These are phyloP conservation scores for Drosophila fungiperda DNA, from an alignment of 2,888 invertebrate species.

Conservation along the genomic window DNA sequence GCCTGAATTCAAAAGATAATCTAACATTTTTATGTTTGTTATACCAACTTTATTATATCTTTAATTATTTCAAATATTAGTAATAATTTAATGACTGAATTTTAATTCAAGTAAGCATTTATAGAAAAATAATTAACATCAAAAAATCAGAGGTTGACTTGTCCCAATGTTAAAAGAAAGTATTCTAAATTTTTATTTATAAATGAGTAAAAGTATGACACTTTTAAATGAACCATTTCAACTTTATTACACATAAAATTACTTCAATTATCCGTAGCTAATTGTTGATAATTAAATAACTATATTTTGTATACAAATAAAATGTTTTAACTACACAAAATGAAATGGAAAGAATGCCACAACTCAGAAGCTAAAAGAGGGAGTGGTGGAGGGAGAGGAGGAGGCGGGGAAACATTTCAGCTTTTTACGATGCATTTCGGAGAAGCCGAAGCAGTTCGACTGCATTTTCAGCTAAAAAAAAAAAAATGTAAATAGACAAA, in stretches of 20 bases:
- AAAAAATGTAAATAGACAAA: slow-evolving; percentile 6
- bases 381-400: neutral
- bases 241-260: neutral
- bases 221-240: neutral
- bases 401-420: neutral
- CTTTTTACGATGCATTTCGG: slow-evolving; percentile 24
- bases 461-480: neutral
- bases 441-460: slow-evolving; percentile 5
- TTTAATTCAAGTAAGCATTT: too few relatives aligned
- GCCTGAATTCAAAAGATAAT: neutral
- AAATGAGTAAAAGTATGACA: neutral
- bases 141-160: neutral
- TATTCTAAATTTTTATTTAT: neutral
- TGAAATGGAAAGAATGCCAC: neutral
- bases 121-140: neutral
- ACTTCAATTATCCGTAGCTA: neutral
- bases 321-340: neutral
- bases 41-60: neutral
- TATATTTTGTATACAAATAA: too few relatives aligned
- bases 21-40: rapidly evolving
- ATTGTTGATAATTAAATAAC: neutral
- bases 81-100: too few relatives aligned
- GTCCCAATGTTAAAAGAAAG: neutral
- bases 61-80: neutral
- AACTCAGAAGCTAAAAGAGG: neutral